Evolutionary conservation across 1,140 invertebrate genomes (phyloP).

Genomic region (Drosophila triauraria): DNA sequence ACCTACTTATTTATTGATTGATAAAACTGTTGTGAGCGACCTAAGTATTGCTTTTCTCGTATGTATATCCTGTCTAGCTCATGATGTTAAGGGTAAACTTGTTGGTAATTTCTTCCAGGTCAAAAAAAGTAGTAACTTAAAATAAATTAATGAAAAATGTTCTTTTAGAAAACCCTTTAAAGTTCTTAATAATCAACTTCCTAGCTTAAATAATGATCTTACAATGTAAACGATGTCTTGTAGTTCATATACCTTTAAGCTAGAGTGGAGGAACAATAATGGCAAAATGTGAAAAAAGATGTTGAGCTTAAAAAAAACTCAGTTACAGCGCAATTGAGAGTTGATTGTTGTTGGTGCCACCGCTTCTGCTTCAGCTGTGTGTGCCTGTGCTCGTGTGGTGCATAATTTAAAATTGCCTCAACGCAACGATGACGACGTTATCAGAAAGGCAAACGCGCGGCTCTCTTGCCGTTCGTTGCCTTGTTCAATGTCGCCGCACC

Average conservation of each 20-base stretch:
- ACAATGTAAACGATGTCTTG: background rate
- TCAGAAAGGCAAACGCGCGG: conserved; percentile 50
- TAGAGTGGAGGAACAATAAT: conserved; percentile 60
- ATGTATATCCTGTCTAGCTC: background rate
- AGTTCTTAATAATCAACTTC: no score
- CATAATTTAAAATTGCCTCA: conserved; percentile 78
- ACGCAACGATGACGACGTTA: conserved; percentile 73
- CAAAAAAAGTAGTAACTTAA: no score
- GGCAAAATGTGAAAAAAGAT: conserved; percentile 57
- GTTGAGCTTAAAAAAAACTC: conserved; percentile 44
- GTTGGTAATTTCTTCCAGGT: no score
- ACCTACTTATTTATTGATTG: conserved; percentile 27
- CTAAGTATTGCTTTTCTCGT: background rate
- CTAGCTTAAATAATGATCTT: background rate
- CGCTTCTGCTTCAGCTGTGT: conserved; percentile 25
- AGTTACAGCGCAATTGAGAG: conserved; percentile 43
- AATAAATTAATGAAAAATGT: no score
- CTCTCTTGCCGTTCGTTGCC: conserved; percentile 53
- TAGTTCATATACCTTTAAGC: conserved; percentile 5
- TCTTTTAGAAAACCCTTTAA: no score
- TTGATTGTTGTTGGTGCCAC: conserved; percentile 48
- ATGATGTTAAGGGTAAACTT: background rate
- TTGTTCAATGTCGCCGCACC: conserved; percentile 77
- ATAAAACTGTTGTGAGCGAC: no score
- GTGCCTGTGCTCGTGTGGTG: conserved; percentile 50